Evolutionary conservation across 2,113 vertebrate species (phyloP), one percentile per base, ranked within the genome.

Genomic region (Hydrolagus affinis): DNA sequence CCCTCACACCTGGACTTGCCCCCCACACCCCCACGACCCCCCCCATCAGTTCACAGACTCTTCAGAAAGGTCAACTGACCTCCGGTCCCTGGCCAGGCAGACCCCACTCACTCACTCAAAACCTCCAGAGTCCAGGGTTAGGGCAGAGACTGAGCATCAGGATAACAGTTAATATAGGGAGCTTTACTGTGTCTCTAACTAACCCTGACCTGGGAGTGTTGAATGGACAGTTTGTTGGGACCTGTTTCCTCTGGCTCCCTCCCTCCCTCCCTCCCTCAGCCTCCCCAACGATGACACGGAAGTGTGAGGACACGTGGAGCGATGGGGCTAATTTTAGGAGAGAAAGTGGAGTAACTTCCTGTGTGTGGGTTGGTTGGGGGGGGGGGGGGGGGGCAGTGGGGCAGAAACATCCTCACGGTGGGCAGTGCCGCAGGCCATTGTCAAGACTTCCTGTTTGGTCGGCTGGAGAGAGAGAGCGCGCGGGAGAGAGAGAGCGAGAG

Each of bases 1-100:
- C 25, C 78, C 64, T 66, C 62, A 66, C 60, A 83, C 66, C 78
- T 64, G 60, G 64, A 25, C 19, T 66, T n/a, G n/a, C n/a, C n/a
- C n/a, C n/a, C n/a, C n/a, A n/a, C n/a, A n/a, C n/a, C 78, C 28
- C 66, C 30, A 28, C 28, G 19, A 25, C 21, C 78, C 66, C 59
- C 19, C 78, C 66, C 66, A 64, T 83, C 62, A n/a, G n/a, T n/a
- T 83, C 78, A 66, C 78, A 83, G 78, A 66, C 78, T 30, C 78
- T 83, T 83, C 78, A 28, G 28, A 68, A 83, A 83, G 78, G 59
- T 83, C 64, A 83, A 6, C 6, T 3, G 44, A 83, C 32, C 60
- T 83, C 62, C 19, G 66, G 66, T 83, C 78, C 28, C 60, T 6
- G 6, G 44, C 73, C 62, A 28, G 60, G 60, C 78, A 68, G 78